Conservation (phyloP, 2,888 invertebrate species). For the Polyploca ridens region DNA sequence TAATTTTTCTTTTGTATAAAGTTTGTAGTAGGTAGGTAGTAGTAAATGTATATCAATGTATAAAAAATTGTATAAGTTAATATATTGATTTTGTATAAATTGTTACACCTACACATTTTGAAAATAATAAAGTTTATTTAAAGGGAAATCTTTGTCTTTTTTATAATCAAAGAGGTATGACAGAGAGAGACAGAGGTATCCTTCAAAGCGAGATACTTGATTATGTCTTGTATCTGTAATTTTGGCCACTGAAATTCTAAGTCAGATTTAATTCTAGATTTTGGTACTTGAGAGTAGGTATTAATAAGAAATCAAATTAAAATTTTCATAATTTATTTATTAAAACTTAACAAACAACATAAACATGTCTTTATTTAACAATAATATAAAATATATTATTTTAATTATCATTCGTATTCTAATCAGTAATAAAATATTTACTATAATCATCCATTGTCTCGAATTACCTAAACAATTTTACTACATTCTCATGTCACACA, state of each 20-base stretch:
- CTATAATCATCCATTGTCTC: no score
- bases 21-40: conserved; percentile 27
- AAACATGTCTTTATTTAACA: background rate
- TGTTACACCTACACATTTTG: conserved; percentile 47
- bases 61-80: conserved; percentile 39
- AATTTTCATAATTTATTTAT: background rate
- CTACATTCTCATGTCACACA: no score
- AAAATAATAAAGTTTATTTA: conserved; percentile 57
- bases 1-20: conserved; percentile 10
- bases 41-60: conserved; percentile 60
- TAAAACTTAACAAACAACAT: conserved; percentile 4
- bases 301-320: background rate
- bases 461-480: no score
- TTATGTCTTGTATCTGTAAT: no score
- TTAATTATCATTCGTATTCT: background rate
- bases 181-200: background rate
- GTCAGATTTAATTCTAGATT: no score
- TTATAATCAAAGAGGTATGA: background rate
- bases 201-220: no score
- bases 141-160: conserved; percentile 27
- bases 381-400: background rate
- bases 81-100: conserved; percentile 32
- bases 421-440: no score
- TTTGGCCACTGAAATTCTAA: no score
- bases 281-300: no score